Conservation (phyloP, 2,797 vertebrate genomes). For the Stomatorhinus walkeri region DNA sequence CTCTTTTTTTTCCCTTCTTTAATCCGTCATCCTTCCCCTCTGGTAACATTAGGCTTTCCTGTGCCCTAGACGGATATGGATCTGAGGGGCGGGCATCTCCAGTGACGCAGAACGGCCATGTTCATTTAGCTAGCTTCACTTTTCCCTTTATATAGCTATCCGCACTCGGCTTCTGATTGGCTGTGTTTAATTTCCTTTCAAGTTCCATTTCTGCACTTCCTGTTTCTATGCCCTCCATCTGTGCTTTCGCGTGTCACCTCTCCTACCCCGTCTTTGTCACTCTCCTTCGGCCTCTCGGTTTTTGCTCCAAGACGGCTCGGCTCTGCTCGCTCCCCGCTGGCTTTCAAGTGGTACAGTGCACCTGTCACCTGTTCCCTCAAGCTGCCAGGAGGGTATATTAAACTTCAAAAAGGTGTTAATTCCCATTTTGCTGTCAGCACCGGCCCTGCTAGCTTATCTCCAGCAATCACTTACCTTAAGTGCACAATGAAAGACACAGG, state of each 20-base stretch:
- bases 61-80: neutral
- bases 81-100: neutral
- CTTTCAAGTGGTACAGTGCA: neutral
- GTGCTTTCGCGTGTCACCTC: neutral
- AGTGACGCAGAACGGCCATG: neutral
- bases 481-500: neutral
- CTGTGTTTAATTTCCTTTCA: neutral
- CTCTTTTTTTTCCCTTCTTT: neutral
- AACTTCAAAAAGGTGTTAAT: constrained; percentile 21
- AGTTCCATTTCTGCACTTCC: neutral
- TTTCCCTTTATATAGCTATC: neutral
- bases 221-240: neutral
- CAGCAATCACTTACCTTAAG: constrained; percentile 18
- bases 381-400: constrained; percentile 13
- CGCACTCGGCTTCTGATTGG: neutral
- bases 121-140: neutral
- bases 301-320: neutral
- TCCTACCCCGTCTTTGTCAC: neutral
- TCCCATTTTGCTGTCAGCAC: constrained; percentile 22
- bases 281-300: neutral
- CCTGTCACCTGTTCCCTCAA: constrained; percentile 11
- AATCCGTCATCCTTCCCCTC: neutral
- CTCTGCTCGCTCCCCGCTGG: neutral
- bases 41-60: neutral
- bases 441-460: constrained; percentile 20